Evolutionary conservation across 2,113 vertebrate genomes (phyloP).

Genomic region (Rana temporaria): DNA sequence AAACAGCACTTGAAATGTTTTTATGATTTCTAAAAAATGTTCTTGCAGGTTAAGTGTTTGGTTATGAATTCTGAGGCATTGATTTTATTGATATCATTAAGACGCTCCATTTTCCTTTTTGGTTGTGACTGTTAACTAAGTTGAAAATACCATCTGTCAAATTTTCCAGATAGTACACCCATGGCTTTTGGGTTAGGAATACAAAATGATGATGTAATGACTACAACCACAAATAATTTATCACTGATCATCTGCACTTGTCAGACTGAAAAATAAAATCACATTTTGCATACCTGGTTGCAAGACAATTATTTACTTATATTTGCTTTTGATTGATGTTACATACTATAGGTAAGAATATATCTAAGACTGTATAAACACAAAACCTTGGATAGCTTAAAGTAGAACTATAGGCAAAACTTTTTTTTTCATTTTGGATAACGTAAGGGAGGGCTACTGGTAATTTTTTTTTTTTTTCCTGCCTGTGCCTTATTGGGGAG

Average conservation of each 20-base stretch:
- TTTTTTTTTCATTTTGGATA: too few species aligned
- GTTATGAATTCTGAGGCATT: background rate
- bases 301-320: background rate
- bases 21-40: background rate
- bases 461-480: too few species aligned
- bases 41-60: background rate
- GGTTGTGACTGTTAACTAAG: background rate
- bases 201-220: background rate
- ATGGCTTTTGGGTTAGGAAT: background rate
- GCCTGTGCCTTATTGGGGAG: too few species aligned
- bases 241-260: conserved; percentile 7
- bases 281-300: background rate
- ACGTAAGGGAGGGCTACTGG: too few species aligned
- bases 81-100: background rate
- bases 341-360: too few species aligned
- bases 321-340: background rate
- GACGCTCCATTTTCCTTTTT: background rate
- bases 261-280: background rate
- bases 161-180: background rate
- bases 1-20: background rate
- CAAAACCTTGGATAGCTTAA: too few species aligned
- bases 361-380: too few species aligned
- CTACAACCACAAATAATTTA: background rate
- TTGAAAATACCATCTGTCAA: background rate
- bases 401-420: too few species aligned